Percentiles rank a stretch among this genome's conserved stretches.
phyloP scores from a whole-genome alignment of 2,888 invertebrate genomes.

The Athripsodes cinereus region DNA sequence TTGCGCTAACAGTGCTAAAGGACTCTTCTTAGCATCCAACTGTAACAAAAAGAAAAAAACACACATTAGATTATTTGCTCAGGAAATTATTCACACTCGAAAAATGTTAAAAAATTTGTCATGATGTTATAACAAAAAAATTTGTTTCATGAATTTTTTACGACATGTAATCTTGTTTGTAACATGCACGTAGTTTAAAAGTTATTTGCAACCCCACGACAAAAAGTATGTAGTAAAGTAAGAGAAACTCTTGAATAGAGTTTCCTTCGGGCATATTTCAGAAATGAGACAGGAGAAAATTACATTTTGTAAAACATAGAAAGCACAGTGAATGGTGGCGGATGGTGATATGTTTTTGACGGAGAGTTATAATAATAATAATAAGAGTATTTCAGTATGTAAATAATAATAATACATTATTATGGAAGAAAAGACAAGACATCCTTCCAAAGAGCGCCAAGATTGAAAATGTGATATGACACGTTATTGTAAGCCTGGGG shows the following conservation, averaged over 20 bases:
- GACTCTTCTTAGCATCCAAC: conserved; percentile 97
- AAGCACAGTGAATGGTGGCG: background rate
- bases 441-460: background rate
- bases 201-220: too few relatives aligned
- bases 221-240: too few relatives aligned
- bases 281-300: conserved; percentile 4
- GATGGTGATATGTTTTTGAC: conserved; percentile 2
- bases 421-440: conserved; percentile 1
- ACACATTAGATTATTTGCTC: background rate
- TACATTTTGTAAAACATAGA: conserved; percentile 8
- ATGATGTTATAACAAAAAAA: too few relatives aligned
- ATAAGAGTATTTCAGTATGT: background rate
- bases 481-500: background rate
- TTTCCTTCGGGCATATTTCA: conserved; percentile 1
- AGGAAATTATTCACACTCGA: too few relatives aligned
- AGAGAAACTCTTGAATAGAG: background rate
- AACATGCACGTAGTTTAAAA: too few relatives aligned
- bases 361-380: background rate
- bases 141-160: too few relatives aligned
- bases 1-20: conserved; percentile 89
- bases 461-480: conserved; percentile 14
- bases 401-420: background rate
- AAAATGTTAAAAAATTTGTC: too few relatives aligned
- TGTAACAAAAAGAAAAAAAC: conserved; percentile 49
- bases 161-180: too few relatives aligned